Evolutionary conservation across 2,888 invertebrate species (phyloP).

Genomic region (Nezara viridula): DNA sequence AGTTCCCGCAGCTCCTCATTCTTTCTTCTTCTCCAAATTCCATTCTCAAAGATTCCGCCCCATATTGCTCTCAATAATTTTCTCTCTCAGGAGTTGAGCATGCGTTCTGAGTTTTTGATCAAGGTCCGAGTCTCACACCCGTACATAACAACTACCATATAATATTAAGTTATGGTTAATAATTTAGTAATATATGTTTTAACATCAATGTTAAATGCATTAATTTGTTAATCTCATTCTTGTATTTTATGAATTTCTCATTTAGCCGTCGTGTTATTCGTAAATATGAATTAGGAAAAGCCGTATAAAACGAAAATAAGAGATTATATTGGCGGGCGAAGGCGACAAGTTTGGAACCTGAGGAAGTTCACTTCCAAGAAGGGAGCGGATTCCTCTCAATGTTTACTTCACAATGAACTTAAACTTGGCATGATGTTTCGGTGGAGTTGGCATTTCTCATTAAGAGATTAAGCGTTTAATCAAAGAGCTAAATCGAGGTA

Average conservation of each 20-base stretch:
- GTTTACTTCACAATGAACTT: slow-evolving; percentile 44
- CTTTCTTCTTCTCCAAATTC: no score
- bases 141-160: no score
- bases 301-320: slow-evolving; percentile 15
- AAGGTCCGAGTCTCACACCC: no score
- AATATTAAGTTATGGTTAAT: no score
- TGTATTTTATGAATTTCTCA: not conserved
- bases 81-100: no score
- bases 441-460: slow-evolving; percentile 40
- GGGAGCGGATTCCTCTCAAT: slow-evolving; percentile 6
- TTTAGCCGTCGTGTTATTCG: not conserved
- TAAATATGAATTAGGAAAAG: not conserved
- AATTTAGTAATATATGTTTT: no score
- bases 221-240: no score
- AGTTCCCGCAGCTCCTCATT: no score
- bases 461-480: slow-evolving; percentile 39
- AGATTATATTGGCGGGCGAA: slow-evolving; percentile 1
- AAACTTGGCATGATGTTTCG: slow-evolving; percentile 40
- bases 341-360: not conserved
- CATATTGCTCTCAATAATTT: no score
- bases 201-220: no score
- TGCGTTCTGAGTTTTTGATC: no score
- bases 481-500: slow-evolving; percentile 36
- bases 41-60: no score
- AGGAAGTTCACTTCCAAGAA: not conserved